These are phyloP conservation scores for Rhingia rostrata DNA, from an alignment of 2,888 invertebrate species.

Conservation along the genomic window DNA sequence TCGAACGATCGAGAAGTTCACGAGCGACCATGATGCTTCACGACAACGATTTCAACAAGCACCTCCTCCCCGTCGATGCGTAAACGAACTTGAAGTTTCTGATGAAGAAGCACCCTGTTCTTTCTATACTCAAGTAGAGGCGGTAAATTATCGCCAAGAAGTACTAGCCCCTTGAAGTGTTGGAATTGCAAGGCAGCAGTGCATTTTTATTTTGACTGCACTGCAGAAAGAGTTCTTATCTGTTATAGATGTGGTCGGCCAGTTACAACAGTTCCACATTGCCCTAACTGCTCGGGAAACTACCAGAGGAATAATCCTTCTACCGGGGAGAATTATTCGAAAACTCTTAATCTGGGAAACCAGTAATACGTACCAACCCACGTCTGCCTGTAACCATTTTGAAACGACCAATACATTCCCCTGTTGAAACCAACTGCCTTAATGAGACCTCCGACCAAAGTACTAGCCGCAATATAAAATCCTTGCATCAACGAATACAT, in stretches of 20 bases:
- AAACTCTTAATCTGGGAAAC: not conserved
- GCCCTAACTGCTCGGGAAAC: not conserved
- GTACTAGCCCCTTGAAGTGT: not conserved
- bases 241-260: not conserved
- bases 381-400: not conserved
- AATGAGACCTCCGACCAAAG: not conserved
- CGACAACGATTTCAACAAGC: no score
- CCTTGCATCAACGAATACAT: not conserved
- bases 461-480: not conserved
- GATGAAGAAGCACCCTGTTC: no score
- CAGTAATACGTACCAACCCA: not conserved
- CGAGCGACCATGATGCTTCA: no score
- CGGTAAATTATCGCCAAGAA: not conserved
- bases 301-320: not conserved
- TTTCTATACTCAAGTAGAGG: not conserved
- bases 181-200: not conserved
- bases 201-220: not conserved
- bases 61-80: not conserved
- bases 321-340: constrained; percentile 3
- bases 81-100: not conserved
- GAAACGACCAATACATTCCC: not conserved
- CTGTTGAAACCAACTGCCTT: not conserved
- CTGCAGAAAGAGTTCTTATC: not conserved
- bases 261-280: not conserved
- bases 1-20: no score